Base-by-base conservation (phyloP, 2,888 invertebrate genomes). In the Chymomyza fuscimana region DNA sequence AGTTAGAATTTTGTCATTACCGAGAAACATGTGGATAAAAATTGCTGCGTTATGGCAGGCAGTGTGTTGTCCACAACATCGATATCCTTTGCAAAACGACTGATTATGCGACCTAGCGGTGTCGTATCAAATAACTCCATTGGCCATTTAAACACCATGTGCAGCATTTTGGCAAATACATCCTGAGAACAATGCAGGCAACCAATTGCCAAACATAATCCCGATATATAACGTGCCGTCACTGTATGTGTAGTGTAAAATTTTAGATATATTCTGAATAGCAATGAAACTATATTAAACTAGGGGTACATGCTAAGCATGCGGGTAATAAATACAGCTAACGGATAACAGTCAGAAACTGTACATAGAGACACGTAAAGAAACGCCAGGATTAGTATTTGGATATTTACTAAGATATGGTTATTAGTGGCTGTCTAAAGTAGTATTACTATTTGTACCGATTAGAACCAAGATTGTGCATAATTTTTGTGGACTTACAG, bases 71-170 rank as follows among this genome's bases (percentile, higher is more conserved):
- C 94, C 89, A 94, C 89, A 67, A 92, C 91, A 86, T 94, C 93
- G 80, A 94, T 91, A 90, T 95, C 94, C 89, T 93, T 93, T 74
- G 94, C 93, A 90, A 94, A 94, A 76, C 95, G 93, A 92, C 94
- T 94, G 60, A 96, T 93, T 83, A 96, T 94, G 81, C 96, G 93
- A 90, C 96, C 96, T 78, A 94, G 84, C 59, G 96, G 96, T 67
- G 96, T 96, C 82, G 94, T 94, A 92, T 96, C 96, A 92, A 95
- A 96, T 93, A 96, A 94, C 89, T 94, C 93, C 93, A 96, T 93
- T 67, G 96, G 96, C 87, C 94, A 93, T 89, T 93, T 93, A 79
- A 96, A 90, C 77, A 96, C 93, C 88, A 93, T 93, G 68, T 89
- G 85, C 88, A 96, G 92, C 90, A 96, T 92, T 62, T 91, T 89